Base-by-base conservation (phyloP, 2,797 vertebrate genomes). In the Myotis findleyi region DNA sequence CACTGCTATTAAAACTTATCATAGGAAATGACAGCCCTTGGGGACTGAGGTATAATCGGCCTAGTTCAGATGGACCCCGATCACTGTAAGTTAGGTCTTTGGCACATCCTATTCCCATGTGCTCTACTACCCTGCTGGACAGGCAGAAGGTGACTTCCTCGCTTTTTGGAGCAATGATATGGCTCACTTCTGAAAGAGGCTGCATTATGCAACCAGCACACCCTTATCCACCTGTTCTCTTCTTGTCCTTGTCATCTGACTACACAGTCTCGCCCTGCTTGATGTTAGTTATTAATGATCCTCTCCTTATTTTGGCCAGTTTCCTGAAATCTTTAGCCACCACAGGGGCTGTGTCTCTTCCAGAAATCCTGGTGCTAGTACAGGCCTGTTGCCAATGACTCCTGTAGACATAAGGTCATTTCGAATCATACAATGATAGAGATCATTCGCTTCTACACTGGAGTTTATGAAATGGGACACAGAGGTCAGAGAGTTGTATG, bases 271-370 rank as follows among this genome's bases (percentile, higher is more conserved):
- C 47, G 25, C 47, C n/a, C 30, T 87, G 57, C 79, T 72, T 76
- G 76, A 27, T 38, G 6, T 36, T n/a, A 27, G 47, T 90, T 94
- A 94, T 88, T 88, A 88, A 96, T 92, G 84, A 88, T 73, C 77
- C 25, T 87, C 11, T 88, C 66, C 64, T 86, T 44, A n/a, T 57
- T 81, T 88, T 97, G 93, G 95, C 94, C 76, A 92, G 36, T 80
- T 95, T 96, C 88, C 89, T 72, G 69, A 95, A 95, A 79, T 76
- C 80, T 95, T 97, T 79, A 85, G 86, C 76, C 12, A 30, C 44
- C 51, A 53, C 68, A 88, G 53, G 49, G 44, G 33, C 66, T 69
- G 21, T 81, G 27, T 81, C 49, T 94, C 82, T 89, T 97, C 87
- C 94, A 97, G 85, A 96, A 96, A 82, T 68, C 75, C 85, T 57